Evolutionary conservation across 2,888 invertebrate species (phyloP), one percentile per base, ranked within the genome.

Genomic region (Augiades crinisus): DNA sequence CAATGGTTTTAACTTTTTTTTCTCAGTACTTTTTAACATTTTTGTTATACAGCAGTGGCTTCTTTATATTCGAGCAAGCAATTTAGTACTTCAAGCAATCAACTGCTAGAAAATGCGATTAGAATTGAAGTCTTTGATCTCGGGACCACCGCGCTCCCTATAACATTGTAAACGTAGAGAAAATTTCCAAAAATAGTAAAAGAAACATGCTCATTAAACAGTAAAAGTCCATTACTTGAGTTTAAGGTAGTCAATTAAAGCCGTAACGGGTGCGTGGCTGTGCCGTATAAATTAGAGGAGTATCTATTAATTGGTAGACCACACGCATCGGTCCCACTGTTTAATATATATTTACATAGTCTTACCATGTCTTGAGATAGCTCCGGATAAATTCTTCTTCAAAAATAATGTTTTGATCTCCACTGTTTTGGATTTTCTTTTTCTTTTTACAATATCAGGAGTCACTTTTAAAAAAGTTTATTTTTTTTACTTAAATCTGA

Each of bases 301-400:
- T 52, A 57, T 56, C 55, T 56, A 80, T 82, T 84, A 83, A 85
- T 81, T 78, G 77, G 72, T 59, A 64, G 85, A 83, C 87, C 87
- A 87, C 87, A 86, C 86, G 79, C 83, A 71, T 67, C 60, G 60
- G 47, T 38, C 47, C 21, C 38, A 31, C 38, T 47, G 38, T 30
- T 47, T 47, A 13, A 38, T 38, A 47, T 47, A 38, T 38, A 38
- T 38, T 47, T 38, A 8, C 10, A 10, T 38, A 14, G 10, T n/a
- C 14, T n/a, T 3, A 38, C 38, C 45, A 45, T 24, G 8, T 17
- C 5, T 10, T 16, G 3, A 5, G 12, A 34, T 6, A 45, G 6
- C 5, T 7, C 13, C 3, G 43, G 31, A 43, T 21, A 24, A 8
- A n/a, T n/a, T n/a, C n/a, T n/a, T n/a, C n/a, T 13, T 10, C 6